Conservation (phyloP, 2,888 invertebrate species). For the Lasioglossum villosulum region DNA sequence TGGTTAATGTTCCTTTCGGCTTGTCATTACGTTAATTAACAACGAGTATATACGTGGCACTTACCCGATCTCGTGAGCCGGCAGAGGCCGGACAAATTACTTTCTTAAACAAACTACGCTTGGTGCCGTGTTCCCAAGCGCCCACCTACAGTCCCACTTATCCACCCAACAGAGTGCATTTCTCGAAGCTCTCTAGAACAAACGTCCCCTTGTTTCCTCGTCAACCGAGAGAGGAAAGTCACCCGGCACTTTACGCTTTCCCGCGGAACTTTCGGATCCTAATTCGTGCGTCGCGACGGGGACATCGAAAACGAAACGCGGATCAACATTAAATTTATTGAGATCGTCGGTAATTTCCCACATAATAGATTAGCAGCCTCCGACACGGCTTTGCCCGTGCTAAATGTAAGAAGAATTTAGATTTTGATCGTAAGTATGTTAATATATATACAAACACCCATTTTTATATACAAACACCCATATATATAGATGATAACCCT, state of each 20-base stretch:
- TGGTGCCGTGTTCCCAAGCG: neutral
- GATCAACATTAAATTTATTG: no score
- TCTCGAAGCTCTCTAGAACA: constrained; percentile 22
- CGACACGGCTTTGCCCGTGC: no score
- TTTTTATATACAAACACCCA: no score
- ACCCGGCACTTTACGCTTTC: constrained; percentile 29
- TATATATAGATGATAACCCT: no score
- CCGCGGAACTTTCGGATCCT: constrained; percentile 29
- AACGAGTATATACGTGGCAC: neutral
- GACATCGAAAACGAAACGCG: constrained; percentile 4
- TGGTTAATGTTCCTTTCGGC: neutral
- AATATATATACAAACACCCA: no score
- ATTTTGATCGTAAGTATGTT: no score
- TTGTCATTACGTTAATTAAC: constrained; percentile 15
- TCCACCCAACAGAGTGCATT: constrained; percentile 27
- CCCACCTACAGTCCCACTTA: constrained; percentile 29
- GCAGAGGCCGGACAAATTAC: constrained; percentile 18
- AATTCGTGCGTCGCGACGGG: neutral
- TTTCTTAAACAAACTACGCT: constrained; percentile 18
- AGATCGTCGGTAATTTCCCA: neutral
- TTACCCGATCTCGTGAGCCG: neutral
- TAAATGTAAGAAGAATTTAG: no score
- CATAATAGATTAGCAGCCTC: no score
- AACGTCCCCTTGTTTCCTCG: constrained; percentile 31
- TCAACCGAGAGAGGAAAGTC: constrained; percentile 21